Percentiles rank a stretch among this genome's conserved stretches.
Conservation (phyloP, 2,888 invertebrate genomes). For the Rhagonycha fulva region DNA sequence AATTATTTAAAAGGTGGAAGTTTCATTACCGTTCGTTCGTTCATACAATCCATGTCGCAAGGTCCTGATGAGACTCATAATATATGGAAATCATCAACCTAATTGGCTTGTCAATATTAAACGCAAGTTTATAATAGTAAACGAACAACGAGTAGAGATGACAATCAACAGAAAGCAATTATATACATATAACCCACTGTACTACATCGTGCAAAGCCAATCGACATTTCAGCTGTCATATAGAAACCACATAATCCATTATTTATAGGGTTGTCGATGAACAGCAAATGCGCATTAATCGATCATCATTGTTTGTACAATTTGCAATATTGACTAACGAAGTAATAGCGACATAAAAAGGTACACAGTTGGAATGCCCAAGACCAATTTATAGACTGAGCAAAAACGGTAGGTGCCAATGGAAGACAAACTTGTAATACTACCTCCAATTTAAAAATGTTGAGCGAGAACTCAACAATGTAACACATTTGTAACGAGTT, state of each 20-base stretch:
- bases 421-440: neutral
- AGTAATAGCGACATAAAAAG: neutral
- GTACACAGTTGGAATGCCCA: neutral
- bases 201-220: constrained; percentile 39
- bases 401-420: neutral
- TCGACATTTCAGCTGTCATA: constrained; percentile 41
- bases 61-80: neutral
- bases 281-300: constrained; percentile 6
- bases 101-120: constrained; percentile 20
- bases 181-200: constrained; percentile 45
- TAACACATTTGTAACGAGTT: neutral
- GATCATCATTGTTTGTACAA: constrained; percentile 5
- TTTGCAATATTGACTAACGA: neutral
- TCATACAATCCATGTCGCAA: neutral
- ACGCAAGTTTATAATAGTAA: constrained; percentile 26
- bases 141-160: constrained; percentile 41
- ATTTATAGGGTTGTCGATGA: constrained; percentile 16
- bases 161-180: constrained; percentile 48
- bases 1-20: neutral
- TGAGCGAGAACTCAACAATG: neutral
- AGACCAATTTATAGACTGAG: neutral
- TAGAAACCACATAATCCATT: constrained; percentile 17
- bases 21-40: neutral
- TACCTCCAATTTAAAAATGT: neutral
- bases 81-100: constrained; percentile 10